Conservation (phyloP, 2,888 invertebrate species). For the Rhodophaea formosa region DNA sequence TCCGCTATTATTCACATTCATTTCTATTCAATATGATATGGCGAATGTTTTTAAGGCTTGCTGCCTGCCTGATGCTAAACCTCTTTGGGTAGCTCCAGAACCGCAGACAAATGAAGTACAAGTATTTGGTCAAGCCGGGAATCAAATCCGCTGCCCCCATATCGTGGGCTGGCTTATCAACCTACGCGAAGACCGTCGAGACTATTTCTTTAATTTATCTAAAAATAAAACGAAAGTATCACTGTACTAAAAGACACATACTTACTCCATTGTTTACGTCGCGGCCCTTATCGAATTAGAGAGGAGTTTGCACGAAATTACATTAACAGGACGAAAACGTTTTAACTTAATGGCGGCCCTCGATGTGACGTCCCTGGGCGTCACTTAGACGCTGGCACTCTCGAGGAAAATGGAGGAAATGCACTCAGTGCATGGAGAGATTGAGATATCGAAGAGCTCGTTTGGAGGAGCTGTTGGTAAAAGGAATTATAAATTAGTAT, state of each 20-base stretch:
- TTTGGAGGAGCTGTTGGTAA: neutral
- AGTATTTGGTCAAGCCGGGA: too few species aligned
- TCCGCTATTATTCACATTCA: too few species aligned
- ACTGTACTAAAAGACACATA: constrained; percentile 13
- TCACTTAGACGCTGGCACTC: constrained; percentile 46
- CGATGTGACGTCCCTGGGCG: constrained; percentile 44
- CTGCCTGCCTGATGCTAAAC: too few species aligned
- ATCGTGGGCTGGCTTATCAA: too few species aligned
- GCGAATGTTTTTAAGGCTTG: too few species aligned
- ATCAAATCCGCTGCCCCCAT: too few species aligned
- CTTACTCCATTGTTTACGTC: constrained; percentile 48
- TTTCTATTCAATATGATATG: too few species aligned
- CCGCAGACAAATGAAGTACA: too few species aligned
- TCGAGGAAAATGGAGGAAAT: constrained; percentile 38
- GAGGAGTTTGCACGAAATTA: constrained; percentile 56
- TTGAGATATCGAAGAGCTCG: constrained; percentile 9
- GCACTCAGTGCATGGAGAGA: constrained; percentile 27
- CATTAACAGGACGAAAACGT: constrained; percentile 55
- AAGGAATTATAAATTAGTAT: neutral
- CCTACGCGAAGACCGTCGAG: too few species aligned
- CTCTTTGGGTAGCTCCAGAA: too few species aligned
- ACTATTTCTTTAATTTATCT: too few species aligned
- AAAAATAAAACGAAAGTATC: neutral
- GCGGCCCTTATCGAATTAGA: constrained; percentile 54
- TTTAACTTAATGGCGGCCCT: constrained; percentile 55